Evolutionary conservation across 2,888 invertebrate species (phyloP).

Genomic region (Yponomeuta plumbellus): DNA sequence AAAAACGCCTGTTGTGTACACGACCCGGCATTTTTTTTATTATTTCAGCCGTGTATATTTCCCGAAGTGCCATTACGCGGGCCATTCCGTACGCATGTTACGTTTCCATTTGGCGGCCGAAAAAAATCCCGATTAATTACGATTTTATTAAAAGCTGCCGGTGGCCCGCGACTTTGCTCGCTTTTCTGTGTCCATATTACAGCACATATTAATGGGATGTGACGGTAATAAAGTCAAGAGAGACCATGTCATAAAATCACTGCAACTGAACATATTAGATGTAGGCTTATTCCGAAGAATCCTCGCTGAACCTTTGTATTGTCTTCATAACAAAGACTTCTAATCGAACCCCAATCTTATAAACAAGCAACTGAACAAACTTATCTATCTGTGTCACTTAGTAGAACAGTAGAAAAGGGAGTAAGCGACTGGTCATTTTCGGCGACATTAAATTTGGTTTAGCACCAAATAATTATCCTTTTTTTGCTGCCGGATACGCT

Average conservation of each 20-base stretch:
- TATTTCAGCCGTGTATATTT: constrained; percentile 5
- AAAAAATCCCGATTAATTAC: constrained; percentile 21
- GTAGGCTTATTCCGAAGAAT: too few species aligned
- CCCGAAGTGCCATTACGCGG: constrained; percentile 6
- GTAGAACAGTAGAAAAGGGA: neutral
- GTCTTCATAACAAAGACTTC: too few species aligned
- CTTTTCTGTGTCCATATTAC: neutral
- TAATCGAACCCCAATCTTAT: too few species aligned
- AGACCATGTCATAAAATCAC: too few species aligned
- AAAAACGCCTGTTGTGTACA: neutral
- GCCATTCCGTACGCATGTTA: constrained; percentile 15
- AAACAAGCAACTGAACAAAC: neutral
- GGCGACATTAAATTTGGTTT: constrained; percentile 22
- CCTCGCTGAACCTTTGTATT: too few species aligned
- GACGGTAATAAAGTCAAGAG: too few species aligned
- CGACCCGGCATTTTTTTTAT: neutral
- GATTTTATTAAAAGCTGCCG: constrained; percentile 15
- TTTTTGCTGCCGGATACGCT: constrained; percentile 5
- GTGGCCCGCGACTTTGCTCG: neutral
- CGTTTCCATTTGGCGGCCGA: constrained; percentile 8
- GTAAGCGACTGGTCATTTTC: neutral
- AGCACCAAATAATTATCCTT: constrained; percentile 22
- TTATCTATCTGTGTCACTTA: neutral
- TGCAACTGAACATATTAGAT: too few species aligned
- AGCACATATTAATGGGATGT: too few species aligned